A percentile compares a stretch with the other conserved stretches of the same genome.
Evolutionary conservation across 2,797 vertebrate genomes (phyloP).

Genomic region (Aselliscus stoliczkanus): DNA sequence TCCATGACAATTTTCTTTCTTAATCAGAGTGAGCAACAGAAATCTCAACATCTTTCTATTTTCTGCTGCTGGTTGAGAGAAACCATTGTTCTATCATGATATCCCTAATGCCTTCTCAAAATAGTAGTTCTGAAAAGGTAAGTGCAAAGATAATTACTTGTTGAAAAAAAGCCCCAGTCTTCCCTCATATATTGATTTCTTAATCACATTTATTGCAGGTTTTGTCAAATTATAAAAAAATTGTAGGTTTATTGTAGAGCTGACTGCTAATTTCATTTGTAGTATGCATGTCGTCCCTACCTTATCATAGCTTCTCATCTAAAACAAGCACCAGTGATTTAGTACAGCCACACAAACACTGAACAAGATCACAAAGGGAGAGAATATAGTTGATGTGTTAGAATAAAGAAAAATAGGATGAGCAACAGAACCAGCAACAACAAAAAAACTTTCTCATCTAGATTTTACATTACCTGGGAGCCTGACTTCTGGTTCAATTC

Average conservation of each 20-base stretch:
- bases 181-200: neutral
- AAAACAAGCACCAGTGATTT: neutral
- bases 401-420: neutral
- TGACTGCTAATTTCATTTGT: neutral
- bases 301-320: neutral
- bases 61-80: neutral
- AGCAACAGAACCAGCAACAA: neutral
- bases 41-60: neutral
- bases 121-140: neutral
- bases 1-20: neutral
- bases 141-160: neutral
- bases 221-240: neutral
- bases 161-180: neutral
- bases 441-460: neutral
- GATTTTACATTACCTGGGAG: slow-evolving; percentile 2
- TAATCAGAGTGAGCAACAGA: neutral
- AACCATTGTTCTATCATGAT: neutral
- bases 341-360: neutral
- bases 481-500: neutral
- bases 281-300: neutral
- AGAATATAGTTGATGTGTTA: neutral
- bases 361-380: neutral
- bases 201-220: neutral
- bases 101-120: neutral
- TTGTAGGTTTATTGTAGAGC: neutral